These are phyloP conservation scores for Sebastes cheni DNA, from an alignment of 2,797 vertebrate species.

Conservation along the genomic window DNA sequence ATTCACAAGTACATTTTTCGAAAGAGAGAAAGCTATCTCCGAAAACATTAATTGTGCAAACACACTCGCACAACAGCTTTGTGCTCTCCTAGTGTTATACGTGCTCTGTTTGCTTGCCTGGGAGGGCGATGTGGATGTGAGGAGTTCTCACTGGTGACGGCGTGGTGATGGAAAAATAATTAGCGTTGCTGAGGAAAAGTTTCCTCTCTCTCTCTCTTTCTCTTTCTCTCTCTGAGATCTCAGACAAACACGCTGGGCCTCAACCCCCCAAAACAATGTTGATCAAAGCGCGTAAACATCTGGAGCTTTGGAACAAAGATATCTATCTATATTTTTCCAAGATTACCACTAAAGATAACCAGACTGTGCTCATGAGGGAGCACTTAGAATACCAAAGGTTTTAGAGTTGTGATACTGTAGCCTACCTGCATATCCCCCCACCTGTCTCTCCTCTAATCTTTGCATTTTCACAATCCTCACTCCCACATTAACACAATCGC, in stretches of 20 bases:
- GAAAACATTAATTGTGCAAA: conserved; percentile 67
- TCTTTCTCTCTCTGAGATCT: conserved; percentile 38
- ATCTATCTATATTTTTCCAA: conserved; percentile 64
- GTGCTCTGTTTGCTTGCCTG: conserved; percentile 53
- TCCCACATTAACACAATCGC: conserved; percentile 71
- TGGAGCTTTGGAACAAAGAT: conserved; percentile 63
- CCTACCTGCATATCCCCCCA: conserved; percentile 70
- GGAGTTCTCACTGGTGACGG: conserved; percentile 49
- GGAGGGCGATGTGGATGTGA: conserved; percentile 35
- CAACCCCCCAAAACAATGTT: conserved; percentile 65
- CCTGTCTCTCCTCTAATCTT: conserved; percentile 66
- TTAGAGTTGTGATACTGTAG: conserved; percentile 56
- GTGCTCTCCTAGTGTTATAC: conserved; percentile 22
- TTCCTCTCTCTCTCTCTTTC: conserved; percentile 40
- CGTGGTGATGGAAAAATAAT: conserved; percentile 74
- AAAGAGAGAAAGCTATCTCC: conserved; percentile 43
- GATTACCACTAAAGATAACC: conserved; percentile 62
- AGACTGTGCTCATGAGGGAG: conserved; percentile 55
- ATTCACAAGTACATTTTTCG: conserved; percentile 27
- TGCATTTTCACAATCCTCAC: conserved; percentile 58
- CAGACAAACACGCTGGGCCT: conserved; percentile 56
- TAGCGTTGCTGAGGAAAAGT: conserved; percentile 67
- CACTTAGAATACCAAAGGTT: conserved; percentile 49
- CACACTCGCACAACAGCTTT: conserved; percentile 28
- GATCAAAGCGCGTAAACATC: conserved; percentile 75